Percentiles rank a stretch among this genome's conserved stretches.
Evolutionary conservation across 2,797 vertebrate genomes (phyloP).

Genomic region (Aselliscus stoliczkanus): DNA sequence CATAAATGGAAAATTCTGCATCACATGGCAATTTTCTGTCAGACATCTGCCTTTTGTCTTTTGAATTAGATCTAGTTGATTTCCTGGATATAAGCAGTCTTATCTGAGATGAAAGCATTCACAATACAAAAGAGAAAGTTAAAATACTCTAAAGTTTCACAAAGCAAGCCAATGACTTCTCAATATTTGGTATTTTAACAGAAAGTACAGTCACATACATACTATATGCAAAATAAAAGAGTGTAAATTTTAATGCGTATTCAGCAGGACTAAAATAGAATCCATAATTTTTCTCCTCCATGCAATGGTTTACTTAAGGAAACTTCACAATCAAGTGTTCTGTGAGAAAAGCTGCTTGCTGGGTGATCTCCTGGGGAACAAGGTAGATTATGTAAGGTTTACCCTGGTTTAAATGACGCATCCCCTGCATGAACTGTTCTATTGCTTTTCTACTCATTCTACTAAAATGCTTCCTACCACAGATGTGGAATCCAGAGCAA

Average conservation of each 20-base stretch:
- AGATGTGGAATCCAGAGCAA: neutral
- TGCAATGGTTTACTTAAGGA: neutral
- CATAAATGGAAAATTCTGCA: neutral
- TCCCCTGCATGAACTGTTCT: neutral
- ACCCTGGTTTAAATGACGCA: neutral
- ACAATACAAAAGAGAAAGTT: neutral
- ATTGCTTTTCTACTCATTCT: neutral
- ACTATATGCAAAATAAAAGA: neutral
- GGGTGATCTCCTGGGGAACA: neutral
- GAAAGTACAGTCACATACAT: neutral
- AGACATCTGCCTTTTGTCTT: constrained; percentile 4
- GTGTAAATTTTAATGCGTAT: neutral
- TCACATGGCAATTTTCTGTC: neutral
- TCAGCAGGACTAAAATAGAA: neutral
- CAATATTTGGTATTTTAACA: neutral
- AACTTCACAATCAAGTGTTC: neutral
- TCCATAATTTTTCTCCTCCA: neutral
- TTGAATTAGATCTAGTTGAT: neutral
- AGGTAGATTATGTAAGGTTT: neutral
- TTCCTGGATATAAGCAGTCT: constrained; percentile 28
- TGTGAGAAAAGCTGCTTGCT: neutral
- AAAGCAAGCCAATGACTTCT: neutral
- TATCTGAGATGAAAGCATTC: neutral
- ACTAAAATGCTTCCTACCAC: neutral
- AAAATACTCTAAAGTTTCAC: neutral